Conservation (phyloP, 2,797 vertebrate species). For the Poeciliopsis gracilis region DNA sequence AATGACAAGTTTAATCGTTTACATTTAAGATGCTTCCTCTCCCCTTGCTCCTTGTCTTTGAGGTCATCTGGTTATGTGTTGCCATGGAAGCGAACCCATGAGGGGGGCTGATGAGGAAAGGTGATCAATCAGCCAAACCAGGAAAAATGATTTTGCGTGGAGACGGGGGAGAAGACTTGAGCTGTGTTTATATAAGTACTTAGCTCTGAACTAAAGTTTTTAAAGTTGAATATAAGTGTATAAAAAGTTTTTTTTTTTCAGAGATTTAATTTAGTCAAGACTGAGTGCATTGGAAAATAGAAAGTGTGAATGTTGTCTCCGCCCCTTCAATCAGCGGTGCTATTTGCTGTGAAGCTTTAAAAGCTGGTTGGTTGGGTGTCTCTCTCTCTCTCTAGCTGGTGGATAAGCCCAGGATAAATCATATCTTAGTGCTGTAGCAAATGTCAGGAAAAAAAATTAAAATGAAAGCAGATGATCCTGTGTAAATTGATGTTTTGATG, state of each 20-base stretch:
- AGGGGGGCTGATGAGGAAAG: neutral
- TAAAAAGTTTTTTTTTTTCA: neutral
- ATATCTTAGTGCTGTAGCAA: too few species aligned
- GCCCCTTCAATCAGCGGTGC: too few species aligned
- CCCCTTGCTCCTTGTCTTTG: neutral
- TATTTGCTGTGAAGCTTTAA: too few species aligned
- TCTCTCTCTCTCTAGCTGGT: too few species aligned
- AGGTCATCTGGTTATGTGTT: neutral
- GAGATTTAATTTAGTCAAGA: neutral
- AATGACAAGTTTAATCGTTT: neutral
- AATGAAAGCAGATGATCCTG: too few species aligned
- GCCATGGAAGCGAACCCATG: neutral
- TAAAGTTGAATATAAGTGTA: neutral
- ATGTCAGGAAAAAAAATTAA: too few species aligned
- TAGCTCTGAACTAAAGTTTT: neutral
- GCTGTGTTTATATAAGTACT: neutral
- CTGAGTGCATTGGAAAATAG: too few species aligned
- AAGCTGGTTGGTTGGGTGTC: too few species aligned
- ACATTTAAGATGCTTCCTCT: neutral
- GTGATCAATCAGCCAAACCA: neutral
- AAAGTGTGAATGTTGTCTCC: too few species aligned
- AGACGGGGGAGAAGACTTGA: neutral
- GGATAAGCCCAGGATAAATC: too few species aligned
- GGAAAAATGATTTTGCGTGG: neutral
- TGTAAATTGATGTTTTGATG: too few species aligned